Percentiles rank a stretch among this genome's conserved stretches.
phyloP scores from a whole-genome alignment of 2,888 invertebrate genomes.

The Lepidocyrtoides sp. region DNA sequence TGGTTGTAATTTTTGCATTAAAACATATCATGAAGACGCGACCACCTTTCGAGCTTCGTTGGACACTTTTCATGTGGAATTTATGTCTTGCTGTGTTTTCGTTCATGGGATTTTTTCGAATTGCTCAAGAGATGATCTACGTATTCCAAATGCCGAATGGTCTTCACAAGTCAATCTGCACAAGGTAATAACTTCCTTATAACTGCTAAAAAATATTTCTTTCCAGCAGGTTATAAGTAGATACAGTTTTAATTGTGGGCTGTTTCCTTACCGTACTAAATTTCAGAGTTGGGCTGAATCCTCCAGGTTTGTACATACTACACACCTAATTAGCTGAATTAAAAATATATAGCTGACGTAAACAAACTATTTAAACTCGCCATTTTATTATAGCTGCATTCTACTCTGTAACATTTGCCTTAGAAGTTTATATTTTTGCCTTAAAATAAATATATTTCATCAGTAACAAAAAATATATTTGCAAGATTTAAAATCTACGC shows the following conservation, averaged over 20 bases:
- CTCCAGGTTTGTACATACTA: constrained; percentile 40
- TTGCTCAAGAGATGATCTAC: constrained; percentile 96
- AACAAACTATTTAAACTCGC: too few relatives aligned
- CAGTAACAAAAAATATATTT: too few relatives aligned
- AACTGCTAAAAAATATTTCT: too few relatives aligned
- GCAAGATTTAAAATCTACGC: not conserved
- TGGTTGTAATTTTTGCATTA: constrained; percentile 97
- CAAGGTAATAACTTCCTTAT: constrained; percentile 95
- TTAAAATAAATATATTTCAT: too few relatives aligned
- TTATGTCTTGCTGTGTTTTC: constrained; percentile 96
- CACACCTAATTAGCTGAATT: too few relatives aligned
- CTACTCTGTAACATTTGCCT: constrained; percentile 67
- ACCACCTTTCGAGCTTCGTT: constrained; percentile 95
- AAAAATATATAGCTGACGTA: too few relatives aligned
- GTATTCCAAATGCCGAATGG: constrained; percentile 92
- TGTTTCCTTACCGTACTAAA: too few relatives aligned
- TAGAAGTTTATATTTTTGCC: too few relatives aligned
- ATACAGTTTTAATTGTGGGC: not conserved
- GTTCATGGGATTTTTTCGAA: constrained; percentile 96
- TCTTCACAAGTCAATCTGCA: constrained; percentile 97
- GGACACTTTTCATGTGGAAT: constrained; percentile 97
- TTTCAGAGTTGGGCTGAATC: constrained; percentile 51
- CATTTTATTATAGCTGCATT: constrained; percentile 53
- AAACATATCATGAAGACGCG: constrained; percentile 97
- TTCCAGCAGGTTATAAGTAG: too few relatives aligned